Evolutionary conservation across 2,113 vertebrate genomes (phyloP).

Genomic region (Artemisiospiza belli): DNA sequence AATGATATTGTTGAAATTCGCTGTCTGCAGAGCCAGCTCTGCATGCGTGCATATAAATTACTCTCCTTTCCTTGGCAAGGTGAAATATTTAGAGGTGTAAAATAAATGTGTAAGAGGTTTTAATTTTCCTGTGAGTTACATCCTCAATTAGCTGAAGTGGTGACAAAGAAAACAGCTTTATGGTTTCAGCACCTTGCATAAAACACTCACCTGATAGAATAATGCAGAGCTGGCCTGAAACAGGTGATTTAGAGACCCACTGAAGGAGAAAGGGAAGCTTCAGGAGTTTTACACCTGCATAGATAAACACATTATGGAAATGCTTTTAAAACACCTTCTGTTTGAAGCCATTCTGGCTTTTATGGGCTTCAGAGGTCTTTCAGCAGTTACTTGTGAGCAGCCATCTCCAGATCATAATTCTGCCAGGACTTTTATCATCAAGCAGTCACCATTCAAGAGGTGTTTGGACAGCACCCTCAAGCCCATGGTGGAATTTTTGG

Average conservation of each 20-base stretch:
- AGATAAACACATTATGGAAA: neutral
- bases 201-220: neutral
- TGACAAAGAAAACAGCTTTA: conserved; percentile 17
- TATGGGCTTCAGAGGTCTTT: neutral
- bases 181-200: neutral
- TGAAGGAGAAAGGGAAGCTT: neutral
- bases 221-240: neutral
- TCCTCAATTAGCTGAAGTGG: conserved; percentile 15
- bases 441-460: neutral
- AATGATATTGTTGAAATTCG: neutral
- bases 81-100: neutral
- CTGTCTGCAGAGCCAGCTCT: neutral
- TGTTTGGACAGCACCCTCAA: neutral
- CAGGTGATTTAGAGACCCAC: neutral
- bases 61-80: neutral
- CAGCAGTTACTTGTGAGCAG: neutral
- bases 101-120: neutral
- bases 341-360: neutral
- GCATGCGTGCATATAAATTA: neutral
- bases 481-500: neutral
- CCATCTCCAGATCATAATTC: neutral
- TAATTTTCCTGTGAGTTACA: conserved; percentile 13
- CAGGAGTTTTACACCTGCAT: neutral
- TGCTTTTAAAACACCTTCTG: neutral
- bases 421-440: neutral